These are phyloP conservation scores for Diabrotica balteata DNA, from an alignment of 2,888 invertebrate species.

Conservation along the genomic window DNA sequence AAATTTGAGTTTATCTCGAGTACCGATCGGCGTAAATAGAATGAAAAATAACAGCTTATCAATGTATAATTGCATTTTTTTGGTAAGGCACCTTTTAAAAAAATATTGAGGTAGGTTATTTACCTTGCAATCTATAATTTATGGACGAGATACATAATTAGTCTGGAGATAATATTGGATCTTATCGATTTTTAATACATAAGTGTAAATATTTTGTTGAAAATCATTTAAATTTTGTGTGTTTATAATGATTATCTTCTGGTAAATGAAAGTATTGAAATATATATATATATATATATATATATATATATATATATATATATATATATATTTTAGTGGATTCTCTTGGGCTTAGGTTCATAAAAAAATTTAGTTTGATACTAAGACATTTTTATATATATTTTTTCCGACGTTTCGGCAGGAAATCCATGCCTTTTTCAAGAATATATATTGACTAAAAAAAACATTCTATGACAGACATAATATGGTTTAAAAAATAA, in stretches of 20 bases:
- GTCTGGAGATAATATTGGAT: constrained; percentile 27
- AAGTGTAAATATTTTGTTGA: too few species aligned
- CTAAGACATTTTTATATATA: too few species aligned
- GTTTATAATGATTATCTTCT: not conserved
- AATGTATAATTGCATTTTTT: constrained; percentile 30
- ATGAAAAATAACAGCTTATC: constrained; percentile 31
- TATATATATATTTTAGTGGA: too few species aligned
- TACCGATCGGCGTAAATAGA: constrained; percentile 9
- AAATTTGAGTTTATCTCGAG: constrained; percentile 23
- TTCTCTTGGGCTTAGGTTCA: too few species aligned
- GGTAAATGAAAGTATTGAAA: not conserved
- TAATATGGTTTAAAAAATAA: too few species aligned
- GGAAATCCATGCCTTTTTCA: too few species aligned
- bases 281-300: too few species aligned
- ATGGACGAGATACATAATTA: constrained; percentile 12
- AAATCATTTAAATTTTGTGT: not conserved
- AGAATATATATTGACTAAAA: too few species aligned
- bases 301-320: too few species aligned
- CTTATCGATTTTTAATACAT: not conserved
- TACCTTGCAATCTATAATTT: constrained; percentile 26
- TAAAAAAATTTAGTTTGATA: too few species aligned
- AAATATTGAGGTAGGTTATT: constrained; percentile 44
- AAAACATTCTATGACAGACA: too few species aligned
- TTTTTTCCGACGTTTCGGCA: too few species aligned
- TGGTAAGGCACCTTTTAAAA: constrained; percentile 26